Evolutionary conservation across 2,888 invertebrate genomes (phyloP), one percentile per base, ranked within the genome.

Genomic region (Euproctis similis): DNA sequence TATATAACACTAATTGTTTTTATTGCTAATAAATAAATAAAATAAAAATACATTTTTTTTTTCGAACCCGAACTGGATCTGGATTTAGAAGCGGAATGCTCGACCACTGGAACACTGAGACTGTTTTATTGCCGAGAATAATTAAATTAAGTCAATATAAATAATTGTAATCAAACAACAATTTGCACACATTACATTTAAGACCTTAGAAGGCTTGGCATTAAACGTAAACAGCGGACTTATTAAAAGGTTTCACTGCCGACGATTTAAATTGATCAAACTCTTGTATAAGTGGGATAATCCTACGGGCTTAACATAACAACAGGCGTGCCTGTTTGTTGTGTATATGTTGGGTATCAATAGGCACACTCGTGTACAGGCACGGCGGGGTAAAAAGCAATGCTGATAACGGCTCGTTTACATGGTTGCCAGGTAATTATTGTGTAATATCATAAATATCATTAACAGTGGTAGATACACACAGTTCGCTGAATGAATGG

Each of bases 251-350:
- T 55, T 65, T 56, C 57, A 46, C 51, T 48, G 47, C 39, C 50
- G 49, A 53, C 53, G 53, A n/a, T 64, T 64, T 57, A 59, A 63
- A 65, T 65, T 67, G 62, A 68, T 67, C 59, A 59, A 60, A 58
- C 59, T 59, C 42, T n/a, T 40, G 46, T 51, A 53, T 58, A 59
- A 68, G 59, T 50, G 61, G 60, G 57, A 59, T 67, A 58, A 68
- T 61, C 66, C 53, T 22, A 22, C 22, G 18, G 54, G 55, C 52
- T 65, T 60, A 55, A 43, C 42, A 46, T 46, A 46, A 56, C 53
- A 46, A 41, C 53, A 46, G 45, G 26, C 39, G 36, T 46, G 40
- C 42, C 38, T 48, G 48, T 41, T 40, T 44, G 46, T 46, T 46
- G 47, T 45, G 45, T 42, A 53, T 41, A 39, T 44, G 46, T 46